These are phyloP conservation scores for Tupaia chinensis DNA, from an alignment of 2,113 vertebrate species.

Conservation along the genomic window DNA sequence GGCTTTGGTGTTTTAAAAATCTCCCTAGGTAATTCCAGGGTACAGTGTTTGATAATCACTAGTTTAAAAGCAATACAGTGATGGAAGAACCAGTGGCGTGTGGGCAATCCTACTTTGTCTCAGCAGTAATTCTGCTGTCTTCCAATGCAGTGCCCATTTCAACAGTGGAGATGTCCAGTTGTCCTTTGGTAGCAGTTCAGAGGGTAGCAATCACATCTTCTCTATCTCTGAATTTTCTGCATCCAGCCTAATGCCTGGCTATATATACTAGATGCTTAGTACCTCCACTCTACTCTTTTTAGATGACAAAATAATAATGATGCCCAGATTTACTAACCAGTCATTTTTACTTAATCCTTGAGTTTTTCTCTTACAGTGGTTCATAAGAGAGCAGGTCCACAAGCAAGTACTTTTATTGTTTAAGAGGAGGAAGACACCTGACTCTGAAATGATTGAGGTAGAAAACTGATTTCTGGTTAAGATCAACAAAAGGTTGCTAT, in stretches of 20 bases:
- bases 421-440: not conserved
- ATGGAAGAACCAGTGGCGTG: not conserved
- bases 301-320: slow-evolving; percentile 3
- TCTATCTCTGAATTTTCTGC: not conserved
- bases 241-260: not conserved
- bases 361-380: not conserved
- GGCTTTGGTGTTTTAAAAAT: not conserved
- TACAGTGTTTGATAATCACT: not conserved
- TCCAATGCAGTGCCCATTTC: not conserved
- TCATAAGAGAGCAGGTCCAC: not conserved
- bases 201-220: not conserved
- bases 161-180: not conserved
- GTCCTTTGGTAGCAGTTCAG: not conserved
- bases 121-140: not conserved
- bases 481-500: not conserved
- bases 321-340: not conserved
- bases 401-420: slow-evolving; percentile 8
- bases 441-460: slow-evolving; percentile 14
- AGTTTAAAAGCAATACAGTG: not conserved
- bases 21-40: not conserved
- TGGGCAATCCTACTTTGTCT: not conserved
- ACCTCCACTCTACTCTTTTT: not conserved
- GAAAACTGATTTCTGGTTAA: slow-evolving; percentile 44
- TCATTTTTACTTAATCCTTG: slow-evolving; percentile 10
- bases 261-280: not conserved